phyloP scores from a whole-genome alignment of 2,888 invertebrate species.

The Syrista parreyssii region DNA sequence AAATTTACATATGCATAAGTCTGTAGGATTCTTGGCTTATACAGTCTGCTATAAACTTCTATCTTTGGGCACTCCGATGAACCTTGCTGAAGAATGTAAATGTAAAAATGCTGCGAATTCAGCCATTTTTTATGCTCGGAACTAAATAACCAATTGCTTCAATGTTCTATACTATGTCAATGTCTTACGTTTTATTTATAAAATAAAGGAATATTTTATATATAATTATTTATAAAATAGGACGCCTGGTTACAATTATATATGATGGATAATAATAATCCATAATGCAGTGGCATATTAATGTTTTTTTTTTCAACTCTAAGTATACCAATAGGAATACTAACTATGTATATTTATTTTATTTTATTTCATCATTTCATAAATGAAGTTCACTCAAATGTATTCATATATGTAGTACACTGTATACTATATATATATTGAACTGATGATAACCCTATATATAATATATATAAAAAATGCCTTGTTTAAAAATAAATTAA shows the following conservation, averaged over 20 bases:
- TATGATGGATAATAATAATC: not conserved
- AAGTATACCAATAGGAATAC: not conserved
- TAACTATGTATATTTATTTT: too few relatives aligned
- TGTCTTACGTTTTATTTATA: not conserved
- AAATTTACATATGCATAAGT: not conserved
- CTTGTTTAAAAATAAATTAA: not conserved
- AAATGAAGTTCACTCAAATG: not conserved
- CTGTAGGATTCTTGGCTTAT: not conserved
- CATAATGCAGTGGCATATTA: not conserved
- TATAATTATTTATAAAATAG: too few relatives aligned
- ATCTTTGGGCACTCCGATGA: not conserved
- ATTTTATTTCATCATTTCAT: too few relatives aligned
- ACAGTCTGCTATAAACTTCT: not conserved
- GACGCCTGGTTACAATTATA: not conserved
- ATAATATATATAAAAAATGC: not conserved
- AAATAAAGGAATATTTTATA: too few relatives aligned
- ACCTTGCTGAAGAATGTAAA: not conserved
- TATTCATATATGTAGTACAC: not conserved
- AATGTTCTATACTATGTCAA: not conserved
- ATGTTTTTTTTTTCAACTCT: not conserved
- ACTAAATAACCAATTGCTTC: not conserved
- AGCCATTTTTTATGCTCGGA: not conserved
- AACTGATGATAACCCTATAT: not conserved
- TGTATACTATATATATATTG: not conserved
- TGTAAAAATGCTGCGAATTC: not conserved